phyloP scores from a whole-genome alignment of 2,797 vertebrate genomes.

The Leucoraja ocellata region DNA sequence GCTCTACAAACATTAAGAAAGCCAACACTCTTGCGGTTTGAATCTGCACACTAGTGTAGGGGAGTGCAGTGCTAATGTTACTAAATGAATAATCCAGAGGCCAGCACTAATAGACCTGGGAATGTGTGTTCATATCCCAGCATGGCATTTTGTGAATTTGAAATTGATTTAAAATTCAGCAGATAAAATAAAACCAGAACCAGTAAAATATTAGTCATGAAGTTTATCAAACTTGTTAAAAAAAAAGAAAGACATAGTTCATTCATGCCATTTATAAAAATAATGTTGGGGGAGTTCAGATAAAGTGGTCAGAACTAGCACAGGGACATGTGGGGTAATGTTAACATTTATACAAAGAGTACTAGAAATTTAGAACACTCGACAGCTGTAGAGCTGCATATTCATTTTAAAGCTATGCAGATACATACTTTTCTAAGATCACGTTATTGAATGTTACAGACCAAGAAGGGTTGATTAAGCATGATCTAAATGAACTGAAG shows the following conservation, averaged over 20 bases:
- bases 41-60: not conserved
- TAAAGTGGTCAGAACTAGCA: not conserved
- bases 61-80: not conserved
- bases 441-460: not conserved
- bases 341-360: not conserved
- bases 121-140: not conserved
- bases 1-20: not conserved
- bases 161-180: not conserved
- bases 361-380: not conserved
- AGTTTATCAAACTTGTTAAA: not conserved
- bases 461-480: not conserved
- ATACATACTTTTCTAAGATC: not conserved
- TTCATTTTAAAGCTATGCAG: not conserved
- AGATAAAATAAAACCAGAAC: not conserved
- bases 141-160: not conserved
- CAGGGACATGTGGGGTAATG: too few species aligned
- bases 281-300: not conserved
- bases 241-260: not conserved
- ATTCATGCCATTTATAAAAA: not conserved
- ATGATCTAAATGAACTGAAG: not conserved
- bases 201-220: not conserved
- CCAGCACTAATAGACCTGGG: not conserved
- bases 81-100: not conserved
- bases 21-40: slow-evolving; percentile 18
- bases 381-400: not conserved